Base-by-base conservation (phyloP, 2,888 invertebrate genomes). In the Meganola albula region DNA sequence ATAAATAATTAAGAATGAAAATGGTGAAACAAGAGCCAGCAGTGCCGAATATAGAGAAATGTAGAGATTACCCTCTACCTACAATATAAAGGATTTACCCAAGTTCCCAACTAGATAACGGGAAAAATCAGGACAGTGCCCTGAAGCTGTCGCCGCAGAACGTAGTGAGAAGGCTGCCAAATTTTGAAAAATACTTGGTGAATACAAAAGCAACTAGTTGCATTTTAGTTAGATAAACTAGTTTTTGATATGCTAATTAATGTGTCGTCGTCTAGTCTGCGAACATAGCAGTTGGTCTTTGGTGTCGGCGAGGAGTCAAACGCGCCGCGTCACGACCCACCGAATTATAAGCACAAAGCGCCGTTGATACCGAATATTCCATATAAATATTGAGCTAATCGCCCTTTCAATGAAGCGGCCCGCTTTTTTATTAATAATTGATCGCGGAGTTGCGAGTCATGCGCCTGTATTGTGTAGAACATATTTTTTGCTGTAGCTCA, bases 351-450 rank as follows among this genome's bases (percentile, higher is more conserved):
- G 66, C 79, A 85, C 85, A 85, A 85, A 82, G 84, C 74, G 78
- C 74, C 84, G 84, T 84, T 84, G 80, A 84, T 83, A 83, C 83
- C 80, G 84, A 83, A 84, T 85, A 84, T 85, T 83, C 85, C 85
- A 84, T 84, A 84, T 85, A 84, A 85, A 85, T 85, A 85, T 85
- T 85, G 84, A 84, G 84, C 85, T 85, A 85, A 85, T 84, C 85
- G 85, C 84, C 83, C 83, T 85, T 85, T 85, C 84, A 85, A 83
- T 83, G 80, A 77, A 78, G 80, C 84, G 82, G 84, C 78, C 77
- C 76, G 82, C 79, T 85, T 84, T 58, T 85, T 84, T 85, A 84
- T 84, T 84, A 84, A 84, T 84, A 84, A 85, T 84, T 82, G 84
- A 84, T 85, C 74, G 76, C 65, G 56, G 76, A 80, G 71, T 72